Evolutionary conservation across 2,113 vertebrate species (phyloP), one percentile per base, ranked within the genome.

Genomic region (Andinoacara biseriatus): DNA sequence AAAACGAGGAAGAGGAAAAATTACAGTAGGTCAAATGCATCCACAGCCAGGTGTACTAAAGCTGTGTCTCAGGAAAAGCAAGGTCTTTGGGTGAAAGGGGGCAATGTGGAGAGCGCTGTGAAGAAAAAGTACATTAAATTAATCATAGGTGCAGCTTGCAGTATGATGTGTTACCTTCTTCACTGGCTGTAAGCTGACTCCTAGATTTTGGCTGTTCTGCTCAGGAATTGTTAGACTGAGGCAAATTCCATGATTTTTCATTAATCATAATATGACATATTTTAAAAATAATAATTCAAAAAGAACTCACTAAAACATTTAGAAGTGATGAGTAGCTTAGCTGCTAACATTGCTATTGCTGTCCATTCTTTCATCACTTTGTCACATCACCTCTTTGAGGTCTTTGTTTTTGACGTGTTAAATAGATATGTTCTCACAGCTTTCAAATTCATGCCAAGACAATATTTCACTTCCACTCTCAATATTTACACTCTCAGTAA

Each of bases 21-120:
- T 81, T 40, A 74, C 65, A 76, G 61, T 31, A 13, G 74, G 84
- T 91, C 33, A 80, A 81, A 81, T 52, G 54, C 65, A 62, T 89
- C 63, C 75, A 63, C 72, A 43, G 62, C 77, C 92, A 91, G 90
- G 92, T 91, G 90, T 76, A 69, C 67, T 58, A 31, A 65, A 76
- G 57, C 75, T 63, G 86, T 59, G 17, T 84, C 62, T 75, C 49
- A 78, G 67, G 59, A 43, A 83, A 59, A 62, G 58, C 20, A 54
- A 74, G 89, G 87, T 83, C 86, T 83, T 58, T 63, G 60, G 80
- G 62, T 81, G 86, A 87, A 75, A 80, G 76, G 61, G 59, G 61
- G 46, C 75, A 79, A 38, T 8, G 7, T 14, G 62, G 38, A 60
- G 63, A 79, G 40, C 40, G 10, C 75, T 43, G 38, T 35, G 81